Percentiles rank a stretch among this genome's conserved stretches.
Conservation (phyloP, 2,113 vertebrate species). For the Fregata magnificens region DNA sequence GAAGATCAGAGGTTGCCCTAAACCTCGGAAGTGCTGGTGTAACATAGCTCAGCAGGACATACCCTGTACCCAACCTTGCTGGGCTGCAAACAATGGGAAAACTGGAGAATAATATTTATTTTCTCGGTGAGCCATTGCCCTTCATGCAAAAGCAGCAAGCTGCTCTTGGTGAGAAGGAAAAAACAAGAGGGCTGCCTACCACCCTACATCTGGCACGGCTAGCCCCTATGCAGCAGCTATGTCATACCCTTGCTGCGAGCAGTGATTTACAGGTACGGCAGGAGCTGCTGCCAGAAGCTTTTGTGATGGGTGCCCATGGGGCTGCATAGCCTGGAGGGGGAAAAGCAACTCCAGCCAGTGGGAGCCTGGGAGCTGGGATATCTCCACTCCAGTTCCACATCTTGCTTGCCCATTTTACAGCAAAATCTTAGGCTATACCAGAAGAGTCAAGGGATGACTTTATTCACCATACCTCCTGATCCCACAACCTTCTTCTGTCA, state of each 20-base stretch:
- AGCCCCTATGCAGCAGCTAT: fast-evolving
- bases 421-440: background rate
- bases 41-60: background rate
- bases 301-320: background rate
- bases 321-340: background rate
- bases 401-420: background rate
- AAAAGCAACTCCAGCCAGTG: background rate
- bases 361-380: background rate
- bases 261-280: background rate
- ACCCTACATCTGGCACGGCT: background rate
- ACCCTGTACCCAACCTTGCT: background rate
- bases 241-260: background rate
- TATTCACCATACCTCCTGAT: background rate
- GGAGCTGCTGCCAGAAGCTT: background rate
- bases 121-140: background rate
- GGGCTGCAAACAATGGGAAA: background rate
- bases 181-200: background rate
- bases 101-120: background rate
- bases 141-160: background rate
- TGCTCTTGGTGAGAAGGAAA: background rate
- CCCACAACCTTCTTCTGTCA: background rate
- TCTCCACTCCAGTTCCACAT: background rate
- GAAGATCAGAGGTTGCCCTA: background rate
- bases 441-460: background rate
- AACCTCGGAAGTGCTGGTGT: background rate